These are phyloP conservation scores for Crocidura indochinensis DNA, from an alignment of 2,797 vertebrate genomes.

Conservation along the genomic window DNA sequence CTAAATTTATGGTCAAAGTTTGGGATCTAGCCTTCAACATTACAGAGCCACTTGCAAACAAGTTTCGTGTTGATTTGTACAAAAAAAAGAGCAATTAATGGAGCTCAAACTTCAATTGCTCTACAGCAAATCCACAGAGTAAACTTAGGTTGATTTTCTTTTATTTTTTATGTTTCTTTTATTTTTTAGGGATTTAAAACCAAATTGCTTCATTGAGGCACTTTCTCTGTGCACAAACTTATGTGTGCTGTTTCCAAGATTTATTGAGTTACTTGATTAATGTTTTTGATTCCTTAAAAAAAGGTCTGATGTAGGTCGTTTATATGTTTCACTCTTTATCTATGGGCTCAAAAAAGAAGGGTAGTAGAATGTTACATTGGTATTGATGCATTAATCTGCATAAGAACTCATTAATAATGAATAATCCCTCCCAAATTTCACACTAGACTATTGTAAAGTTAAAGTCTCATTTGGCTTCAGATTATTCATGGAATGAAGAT, in stretches of 20 bases:
- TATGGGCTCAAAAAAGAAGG: constrained; percentile 30
- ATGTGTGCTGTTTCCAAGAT: neutral
- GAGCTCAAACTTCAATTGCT: constrained; percentile 26
- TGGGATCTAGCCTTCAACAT: constrained; percentile 72
- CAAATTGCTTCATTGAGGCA: neutral
- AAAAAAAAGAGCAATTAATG: constrained; percentile 8
- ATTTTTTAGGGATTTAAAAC: neutral
- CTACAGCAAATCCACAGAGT: neutral
- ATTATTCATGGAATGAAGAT: neutral
- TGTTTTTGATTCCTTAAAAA: constrained; percentile 18
- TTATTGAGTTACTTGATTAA: constrained; percentile 5
- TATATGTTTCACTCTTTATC: constrained; percentile 45
- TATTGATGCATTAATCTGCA: constrained; percentile 64
- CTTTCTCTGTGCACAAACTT: neutral
- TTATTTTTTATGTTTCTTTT: neutral
- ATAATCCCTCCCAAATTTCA: constrained; percentile 8
- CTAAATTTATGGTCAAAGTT: constrained; percentile 68
- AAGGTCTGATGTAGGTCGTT: neutral
- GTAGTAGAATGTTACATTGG: neutral
- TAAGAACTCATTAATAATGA: neutral
- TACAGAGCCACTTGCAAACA: constrained; percentile 50
- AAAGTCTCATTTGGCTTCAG: neutral
- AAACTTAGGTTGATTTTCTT: neutral
- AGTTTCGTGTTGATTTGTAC: constrained; percentile 66
- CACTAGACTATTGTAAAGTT: neutral